Evolutionary conservation across 2,888 invertebrate genomes (phyloP), one percentile per base, ranked within the genome.

Genomic region (Megaustenia siamemsis): DNA sequence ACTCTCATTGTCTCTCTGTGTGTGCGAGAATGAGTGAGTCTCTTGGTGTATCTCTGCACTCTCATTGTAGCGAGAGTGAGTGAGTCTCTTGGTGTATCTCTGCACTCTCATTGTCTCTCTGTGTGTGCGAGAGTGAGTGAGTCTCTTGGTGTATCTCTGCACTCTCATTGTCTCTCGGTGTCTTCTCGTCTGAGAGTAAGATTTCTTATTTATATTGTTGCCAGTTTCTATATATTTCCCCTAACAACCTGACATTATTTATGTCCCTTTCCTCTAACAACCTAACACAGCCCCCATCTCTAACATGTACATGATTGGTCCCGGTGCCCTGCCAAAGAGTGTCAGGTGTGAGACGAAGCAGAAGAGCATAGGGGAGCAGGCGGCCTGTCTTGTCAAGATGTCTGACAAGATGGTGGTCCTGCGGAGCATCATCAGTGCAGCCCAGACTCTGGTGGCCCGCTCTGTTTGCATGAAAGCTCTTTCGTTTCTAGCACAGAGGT

Each of bases 401-500:
- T 91, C 94, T 73, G 95, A 95, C 88, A 91, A 95, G 35, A 40
- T 83, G 15, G 88, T 94, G 68, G 95, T 95, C 0, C 90, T 96
- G 63, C 94, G 95, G 76, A 94, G 95, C 88, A 93, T 95, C 28
- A 95, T 95, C 0, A 92, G 93, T 68, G 95, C 95, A 1, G 93
- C 95, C 82, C 95, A 95, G 89, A 95, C 95, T 60, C 93, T 95
- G 53, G 93, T 96, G 43, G 95, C 95, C 0, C 93, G 96, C 53
- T 94, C 94, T 53, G 94, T 95, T 53, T 94, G 96, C n/a, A 94
- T 95, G 89, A 95, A 95, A 85, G 94, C 95, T 0, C 93, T 96
- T 5, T 94, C 95, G 0, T 93, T 95, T 10, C 91, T 95, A 15
- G 94, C 94, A 68, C 92, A 94, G 38, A 94, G 94, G 94, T 94